Evolutionary conservation across 2,888 invertebrate species (phyloP), one percentile per base, ranked within the genome.

Genomic region (Drosophila parthenogenetica): DNA sequence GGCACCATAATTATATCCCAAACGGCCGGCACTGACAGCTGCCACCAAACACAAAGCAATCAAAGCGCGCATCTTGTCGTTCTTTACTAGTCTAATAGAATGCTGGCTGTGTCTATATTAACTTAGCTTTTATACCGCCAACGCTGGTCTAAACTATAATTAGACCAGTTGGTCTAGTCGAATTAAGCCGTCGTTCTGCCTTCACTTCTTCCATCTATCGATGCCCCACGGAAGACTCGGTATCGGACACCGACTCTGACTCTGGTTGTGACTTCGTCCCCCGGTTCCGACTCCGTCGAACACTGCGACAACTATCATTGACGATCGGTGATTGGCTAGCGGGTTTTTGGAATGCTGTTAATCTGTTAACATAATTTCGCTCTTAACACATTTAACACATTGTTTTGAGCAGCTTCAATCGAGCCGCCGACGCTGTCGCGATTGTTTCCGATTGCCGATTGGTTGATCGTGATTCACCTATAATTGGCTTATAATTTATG

Each of bases 301-400:
- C 8, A 40, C 57, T 7, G 10, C 45, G 45, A 59, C 50, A 10
- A 16, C 35, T 40, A 58, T 53, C 53, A 63, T 39, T 64, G 65
- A 55, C 62, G 61, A 55, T 51, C 71, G 54, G 57, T 58, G 48
- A 77, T 77, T 77, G 79, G 81, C 74, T 49, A 55, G 73, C 71
- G 40, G 51, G 62, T 59, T 77, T 71, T 83, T 69, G 85, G 86
- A 86, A 86, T 86, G 88, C 69, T 85, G 83, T 73, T 77, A 85
- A 87, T 86, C 85, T 83, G 87, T 80, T 88, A 86, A 88, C 87
- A 86, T 79, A 86, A 86, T 86, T 86, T 82, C 82, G 88, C 81
- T 85, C 79, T 86, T 86, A 86, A 88, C 86, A 88, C 88, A 86
- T 86, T 86, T 81, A 83, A 81, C 81, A 88, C 88, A 84, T 84